Evolutionary conservation across 2,888 invertebrate genomes (phyloP).

Genomic region (Cryptocephalus moraei): DNA sequence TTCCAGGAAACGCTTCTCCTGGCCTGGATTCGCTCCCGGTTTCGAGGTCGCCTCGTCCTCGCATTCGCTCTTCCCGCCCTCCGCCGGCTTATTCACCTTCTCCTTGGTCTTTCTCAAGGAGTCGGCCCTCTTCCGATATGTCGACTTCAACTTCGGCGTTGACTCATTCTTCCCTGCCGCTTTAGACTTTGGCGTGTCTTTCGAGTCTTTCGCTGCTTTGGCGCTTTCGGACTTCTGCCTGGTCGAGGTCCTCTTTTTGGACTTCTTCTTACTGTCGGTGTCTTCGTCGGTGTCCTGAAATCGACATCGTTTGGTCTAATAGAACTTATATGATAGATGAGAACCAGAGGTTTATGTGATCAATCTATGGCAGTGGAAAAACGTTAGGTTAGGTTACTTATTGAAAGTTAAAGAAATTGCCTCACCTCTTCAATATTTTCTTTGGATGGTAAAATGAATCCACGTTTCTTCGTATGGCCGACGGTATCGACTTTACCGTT

Average conservation of each 20-base stretch:
- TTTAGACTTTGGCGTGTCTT: constrained; percentile 7
- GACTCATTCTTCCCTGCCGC: too few species aligned
- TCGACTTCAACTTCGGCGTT: too few species aligned
- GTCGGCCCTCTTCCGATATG: too few species aligned
- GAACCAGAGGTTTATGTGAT: too few species aligned
- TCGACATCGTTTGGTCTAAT: not conserved
- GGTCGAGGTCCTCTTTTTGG: constrained; percentile 9
- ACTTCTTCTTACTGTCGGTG: constrained; percentile 20
- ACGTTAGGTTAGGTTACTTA: too few species aligned
- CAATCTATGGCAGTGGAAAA: too few species aligned
- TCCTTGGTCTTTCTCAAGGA: constrained; percentile 2
- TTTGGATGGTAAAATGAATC: constrained; percentile 26
- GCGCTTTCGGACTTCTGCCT: not conserved
- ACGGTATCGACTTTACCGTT: constrained; percentile 21
- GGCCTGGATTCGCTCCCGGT: constrained; percentile 11
- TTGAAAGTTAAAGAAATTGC: not conserved
- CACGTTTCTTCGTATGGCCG: constrained; percentile 22
- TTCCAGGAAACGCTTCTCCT: constrained; percentile 15
- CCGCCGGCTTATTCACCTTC: constrained; percentile 1
- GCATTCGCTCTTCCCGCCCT: constrained; percentile 1
- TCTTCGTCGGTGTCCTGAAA: constrained; percentile 31
- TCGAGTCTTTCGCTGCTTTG: not conserved
- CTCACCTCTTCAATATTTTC: constrained; percentile 31
- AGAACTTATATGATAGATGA: too few species aligned
- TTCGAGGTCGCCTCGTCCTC: constrained; percentile 4